Percentiles rank a stretch among this genome's conserved stretches.
phyloP scores from a whole-genome alignment of 2,113 vertebrate genomes.

The Catharus fuscescens region DNA sequence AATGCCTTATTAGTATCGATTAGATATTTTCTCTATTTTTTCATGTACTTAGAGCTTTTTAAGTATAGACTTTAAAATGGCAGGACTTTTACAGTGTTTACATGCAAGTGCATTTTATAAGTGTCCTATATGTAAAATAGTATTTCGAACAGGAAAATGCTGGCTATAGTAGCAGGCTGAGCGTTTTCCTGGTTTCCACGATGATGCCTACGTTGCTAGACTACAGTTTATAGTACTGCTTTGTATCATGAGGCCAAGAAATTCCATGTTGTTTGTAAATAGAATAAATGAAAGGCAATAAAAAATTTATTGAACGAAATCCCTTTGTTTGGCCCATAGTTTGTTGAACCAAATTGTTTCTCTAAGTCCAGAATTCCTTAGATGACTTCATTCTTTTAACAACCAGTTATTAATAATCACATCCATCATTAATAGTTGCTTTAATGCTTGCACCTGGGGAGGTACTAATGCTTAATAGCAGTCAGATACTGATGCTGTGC shows the following conservation, averaged over 20 bases:
- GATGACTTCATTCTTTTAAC: conserved; percentile 89
- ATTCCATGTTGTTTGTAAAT: conserved; percentile 91
- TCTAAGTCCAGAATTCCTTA: conserved; percentile 80
- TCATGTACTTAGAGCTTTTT: conserved; percentile 94
- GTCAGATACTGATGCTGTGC: conserved; percentile 80
- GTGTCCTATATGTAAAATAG: conserved; percentile 90
- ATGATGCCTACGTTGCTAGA: conserved; percentile 84
- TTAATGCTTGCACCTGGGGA: conserved; percentile 88
- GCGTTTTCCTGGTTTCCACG: conserved; percentile 77
- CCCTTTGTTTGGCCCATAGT: conserved; percentile 89
- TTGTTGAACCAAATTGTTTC: conserved; percentile 85
- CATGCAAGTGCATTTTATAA: conserved; percentile 95
- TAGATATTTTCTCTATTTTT: conserved; percentile 93
- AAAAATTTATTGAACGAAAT: conserved; percentile 91
- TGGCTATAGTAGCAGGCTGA: conserved; percentile 75
- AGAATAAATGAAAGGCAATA: conserved; percentile 94
- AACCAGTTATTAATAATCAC: conserved; percentile 92
- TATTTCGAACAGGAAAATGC: conserved; percentile 79
- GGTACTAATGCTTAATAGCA: conserved; percentile 95
- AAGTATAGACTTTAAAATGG: conserved; percentile 87
- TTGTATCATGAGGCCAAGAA: conserved; percentile 89
- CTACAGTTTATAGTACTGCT: conserved; percentile 86
- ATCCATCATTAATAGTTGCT: conserved; percentile 90
- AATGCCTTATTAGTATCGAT: conserved; percentile 90
- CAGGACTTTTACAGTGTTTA: conserved; percentile 94